Evolutionary conservation across 2,888 invertebrate genomes (phyloP), one percentile per base, ranked within the genome.

Genomic region (Sericinus montela): DNA sequence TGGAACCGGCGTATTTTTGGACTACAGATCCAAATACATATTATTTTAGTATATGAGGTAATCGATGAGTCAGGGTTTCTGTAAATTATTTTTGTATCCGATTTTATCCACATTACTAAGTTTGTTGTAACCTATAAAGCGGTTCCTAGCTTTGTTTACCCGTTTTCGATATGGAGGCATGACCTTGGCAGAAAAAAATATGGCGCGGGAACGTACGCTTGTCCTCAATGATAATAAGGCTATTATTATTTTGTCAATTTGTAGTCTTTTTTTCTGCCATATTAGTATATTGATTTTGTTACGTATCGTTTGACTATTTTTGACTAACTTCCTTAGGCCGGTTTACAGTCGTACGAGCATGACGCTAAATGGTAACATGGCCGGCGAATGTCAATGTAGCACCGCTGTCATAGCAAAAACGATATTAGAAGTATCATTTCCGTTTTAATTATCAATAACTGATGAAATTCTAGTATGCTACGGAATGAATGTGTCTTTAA

Each of bases 161-260:
- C 80, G 75, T 77, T 80, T 84, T 79, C 72, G 73, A 80, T 80
- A 80, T 72, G 63, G 62, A 76, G 75, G 77, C 75, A 82, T 87
- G 87, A 88, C 87, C 87, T 88, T 88, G 87, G 80, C 55, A 65
- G 72, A 80, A 83, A 80, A 84, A 86, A 85, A 86, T 84, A 86
- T 85, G 86, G 87, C 87, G 87, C 84, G 84, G 69, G 77, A 83
- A 78, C 75, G 75, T 79, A 78, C 76, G 75, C 77, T 63, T 72
- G 67, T 65, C 69, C 67, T 71, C 69, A 67, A 72, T 74, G 60
- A 32, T 29, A 29, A 71, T 68, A 69, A 61, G 60, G 60, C 63
- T 70, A 62, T 62, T 63, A 56, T 53, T 44, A 36, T 30, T 62
- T 65, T 63, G 56, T 58, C 55, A 53, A 54, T 52, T 28, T 58